A percentile compares a stretch with the other conserved stretches of the same genome.
Conservation (phyloP, 2,888 invertebrate species). For the Sminthurides aquaticus region DNA sequence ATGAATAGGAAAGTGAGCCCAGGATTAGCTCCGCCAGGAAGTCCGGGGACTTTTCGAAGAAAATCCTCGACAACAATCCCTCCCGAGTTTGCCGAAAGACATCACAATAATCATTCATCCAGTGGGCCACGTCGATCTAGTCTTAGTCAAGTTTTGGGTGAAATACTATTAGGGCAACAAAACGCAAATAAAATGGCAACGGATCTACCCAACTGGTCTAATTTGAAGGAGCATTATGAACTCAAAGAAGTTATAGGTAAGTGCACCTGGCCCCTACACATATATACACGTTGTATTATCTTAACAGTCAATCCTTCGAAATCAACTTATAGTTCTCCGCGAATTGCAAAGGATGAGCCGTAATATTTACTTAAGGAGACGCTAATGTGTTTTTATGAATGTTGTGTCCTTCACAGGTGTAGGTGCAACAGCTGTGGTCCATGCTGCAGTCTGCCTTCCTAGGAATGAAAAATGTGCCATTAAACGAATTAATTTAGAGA, state of each 20-base stretch:
- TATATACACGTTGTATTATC: slow-evolving; percentile 3
- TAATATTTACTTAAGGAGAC: too few species aligned
- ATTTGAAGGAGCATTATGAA: slow-evolving; percentile 85
- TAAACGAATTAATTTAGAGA: slow-evolving; percentile 96
- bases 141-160: slow-evolving; percentile 18
- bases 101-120: neutral
- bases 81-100: slow-evolving; percentile 1
- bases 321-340: neutral
- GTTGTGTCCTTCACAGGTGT: slow-evolving; percentile 58
- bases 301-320: too few species aligned
- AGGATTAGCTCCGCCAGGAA: slow-evolving; percentile 56
- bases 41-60: slow-evolving; percentile 57
- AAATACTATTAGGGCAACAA: slow-evolving; percentile 17
- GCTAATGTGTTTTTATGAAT: neutral
- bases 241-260: slow-evolving; percentile 86
- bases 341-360: neutral
- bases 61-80: slow-evolving; percentile 48
- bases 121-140: slow-evolving; percentile 18
- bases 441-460: slow-evolving; percentile 84
- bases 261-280: neutral
- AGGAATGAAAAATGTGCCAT: slow-evolving; percentile 93
- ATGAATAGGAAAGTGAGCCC: slow-evolving; percentile 55
- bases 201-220: slow-evolving; percentile 60
- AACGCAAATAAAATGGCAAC: slow-evolving; percentile 21
- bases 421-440: slow-evolving; percentile 92